phyloP scores from a whole-genome alignment of 2,888 invertebrate species.

The Amphipoea lucens region DNA sequence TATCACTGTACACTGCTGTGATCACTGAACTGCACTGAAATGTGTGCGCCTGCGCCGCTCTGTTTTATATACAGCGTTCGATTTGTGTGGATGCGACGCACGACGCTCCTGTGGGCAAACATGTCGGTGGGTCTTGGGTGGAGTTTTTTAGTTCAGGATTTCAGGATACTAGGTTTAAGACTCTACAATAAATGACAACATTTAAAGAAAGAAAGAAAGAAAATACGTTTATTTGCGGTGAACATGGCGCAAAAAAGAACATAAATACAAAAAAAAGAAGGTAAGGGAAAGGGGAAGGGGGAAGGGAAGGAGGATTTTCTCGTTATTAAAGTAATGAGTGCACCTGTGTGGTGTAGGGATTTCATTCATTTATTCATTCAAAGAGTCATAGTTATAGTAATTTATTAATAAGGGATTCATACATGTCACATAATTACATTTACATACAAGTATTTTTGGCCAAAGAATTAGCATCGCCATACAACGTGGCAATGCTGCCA shows the following conservation, averaged over 20 bases:
- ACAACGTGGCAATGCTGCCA: too few relatives aligned
- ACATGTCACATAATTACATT: neutral
- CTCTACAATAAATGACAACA: neutral
- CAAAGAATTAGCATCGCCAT: too few relatives aligned
- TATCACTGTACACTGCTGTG: constrained; percentile 52
- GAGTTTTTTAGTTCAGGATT: neutral
- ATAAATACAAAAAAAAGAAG: too few relatives aligned
- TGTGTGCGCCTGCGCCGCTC: constrained; percentile 41
- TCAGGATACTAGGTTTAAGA: neutral
- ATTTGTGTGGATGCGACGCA: constrained; percentile 57
- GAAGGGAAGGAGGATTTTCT: neutral
- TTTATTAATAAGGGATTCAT: neutral
- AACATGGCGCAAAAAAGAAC: too few relatives aligned
- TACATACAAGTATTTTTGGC: neutral
- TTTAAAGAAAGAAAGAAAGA: too few relatives aligned
- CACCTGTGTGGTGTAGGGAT: too few relatives aligned
- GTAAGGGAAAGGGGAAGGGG: too few relatives aligned
- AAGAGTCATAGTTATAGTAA: neutral
- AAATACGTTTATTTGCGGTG: too few relatives aligned
- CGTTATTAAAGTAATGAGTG: neutral
- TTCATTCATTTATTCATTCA: too few relatives aligned
- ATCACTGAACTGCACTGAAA: constrained; percentile 62
- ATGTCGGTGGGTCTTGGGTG: neutral
- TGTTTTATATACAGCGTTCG: constrained; percentile 59
- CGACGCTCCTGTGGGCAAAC: constrained; percentile 5